Evolutionary conservation across 1,140 invertebrate species (phyloP), one percentile per base, ranked within the genome.

Genomic region (Bombyx mandarina): DNA sequence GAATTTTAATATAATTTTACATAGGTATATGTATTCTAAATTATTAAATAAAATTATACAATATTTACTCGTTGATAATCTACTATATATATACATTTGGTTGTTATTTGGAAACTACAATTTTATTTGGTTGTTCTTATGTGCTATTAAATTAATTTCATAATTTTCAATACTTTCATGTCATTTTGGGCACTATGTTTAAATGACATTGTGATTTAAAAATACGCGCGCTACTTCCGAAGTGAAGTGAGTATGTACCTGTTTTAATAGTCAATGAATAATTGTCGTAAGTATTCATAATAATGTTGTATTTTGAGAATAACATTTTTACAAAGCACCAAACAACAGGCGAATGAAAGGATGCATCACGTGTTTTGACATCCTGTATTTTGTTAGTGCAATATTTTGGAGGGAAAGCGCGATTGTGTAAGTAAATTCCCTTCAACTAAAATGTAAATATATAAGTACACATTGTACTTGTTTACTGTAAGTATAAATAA

Each of bases 401-500:
- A 86, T 35, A 35, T 84, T 82, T 86, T 82, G 71, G 69, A 69
- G 66, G 64, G 61, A 45, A 58, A 54, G 52, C 53, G 64, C 54
- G 46, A 54, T 3, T 2, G 4, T 65, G 61, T 67, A 68, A 52
- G 63, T 60, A 35, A 22, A 42, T 56, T 61, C 58, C 58, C 63
- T 60, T 56, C 69, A 71, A 62, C 65, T 71, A 67, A 35, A 70
- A 73, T 86, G 79, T 86, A 84, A 75, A 82, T 82, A 83, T 78
- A 75, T 77, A 35, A 35, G 26, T 35, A 82, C 67, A 66, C 75
- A 79, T 73, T 77, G 56, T 77, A 82, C 73, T 76, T 86, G 78
- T 84, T 84, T 75, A 84, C 71, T 79, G 71, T 86, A 86, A 86
- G 81, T 86, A 84, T 86, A 84, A 86, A 84, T 86, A 86, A 86